A percentile compares a stretch with the other conserved stretches of the same genome.
Conservation (phyloP, 1,140 invertebrate genomes). For the Stegodyphus dumicola region DNA sequence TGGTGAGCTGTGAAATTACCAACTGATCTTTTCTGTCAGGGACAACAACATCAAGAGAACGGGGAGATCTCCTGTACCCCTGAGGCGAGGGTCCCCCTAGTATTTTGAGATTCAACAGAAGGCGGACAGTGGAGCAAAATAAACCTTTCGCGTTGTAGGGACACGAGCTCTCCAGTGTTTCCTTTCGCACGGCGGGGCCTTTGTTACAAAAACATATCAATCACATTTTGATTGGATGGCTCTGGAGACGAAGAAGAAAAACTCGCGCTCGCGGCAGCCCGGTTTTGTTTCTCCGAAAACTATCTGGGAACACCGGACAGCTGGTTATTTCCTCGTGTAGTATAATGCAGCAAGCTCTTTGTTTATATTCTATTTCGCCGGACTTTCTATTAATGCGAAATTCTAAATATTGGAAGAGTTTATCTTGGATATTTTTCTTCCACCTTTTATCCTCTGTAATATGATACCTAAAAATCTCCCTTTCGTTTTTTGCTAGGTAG, state of each 20-base stretch:
- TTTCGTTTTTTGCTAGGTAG: too few relatives aligned
- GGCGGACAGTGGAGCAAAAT: constrained; percentile 53
- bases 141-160: constrained; percentile 41
- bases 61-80: neutral
- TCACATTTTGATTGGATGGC: constrained; percentile 56
- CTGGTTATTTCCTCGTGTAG: constrained; percentile 20
- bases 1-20: constrained; percentile 58
- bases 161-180: constrained; percentile 18
- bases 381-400: too few relatives aligned
- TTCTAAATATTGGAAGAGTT: too few relatives aligned
- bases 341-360: constrained; percentile 13
- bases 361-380: constrained; percentile 47
- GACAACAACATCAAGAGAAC: constrained; percentile 22
- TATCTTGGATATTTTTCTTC: too few relatives aligned
- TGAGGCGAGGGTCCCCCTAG: neutral
- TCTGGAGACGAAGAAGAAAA: constrained; percentile 16
- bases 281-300: constrained; percentile 16
- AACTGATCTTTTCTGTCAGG: constrained; percentile 45
- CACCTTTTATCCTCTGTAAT: too few relatives aligned
- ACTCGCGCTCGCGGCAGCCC: constrained; percentile 10
- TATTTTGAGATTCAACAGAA: constrained; percentile 61
- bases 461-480: too few relatives aligned
- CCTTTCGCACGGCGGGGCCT: constrained; percentile 37
- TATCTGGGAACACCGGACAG: constrained; percentile 22
- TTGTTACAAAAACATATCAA: constrained; percentile 62